Evolutionary conservation across 2,113 vertebrate genomes (phyloP).

Genomic region (Epinephelus fuscoguttatus): DNA sequence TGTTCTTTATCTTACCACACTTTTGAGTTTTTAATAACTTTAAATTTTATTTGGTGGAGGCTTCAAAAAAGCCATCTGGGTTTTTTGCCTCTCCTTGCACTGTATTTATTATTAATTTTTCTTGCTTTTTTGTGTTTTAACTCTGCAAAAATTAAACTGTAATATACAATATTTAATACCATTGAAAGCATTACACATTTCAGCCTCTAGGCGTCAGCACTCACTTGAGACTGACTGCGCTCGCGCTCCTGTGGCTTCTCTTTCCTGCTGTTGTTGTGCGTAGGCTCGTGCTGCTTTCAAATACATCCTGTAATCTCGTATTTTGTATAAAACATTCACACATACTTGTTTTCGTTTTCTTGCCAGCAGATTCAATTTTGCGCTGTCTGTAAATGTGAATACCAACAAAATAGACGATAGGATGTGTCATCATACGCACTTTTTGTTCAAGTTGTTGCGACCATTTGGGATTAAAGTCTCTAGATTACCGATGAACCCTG

Average conservation of each 20-base stretch:
- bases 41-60: too few relatives aligned
- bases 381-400: accelerated
- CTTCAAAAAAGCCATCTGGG: too few relatives aligned
- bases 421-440: accelerated
- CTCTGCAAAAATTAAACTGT: too few relatives aligned
- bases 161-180: too few relatives aligned
- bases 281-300: conserved; percentile 17
- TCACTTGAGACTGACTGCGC: neutral
- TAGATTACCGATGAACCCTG: neutral
- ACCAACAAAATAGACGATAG: neutral
- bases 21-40: too few relatives aligned
- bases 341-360: neutral
- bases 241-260: neutral
- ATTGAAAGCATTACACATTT: neutral
- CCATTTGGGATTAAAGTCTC: accelerated
- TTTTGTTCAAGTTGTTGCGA: neutral
- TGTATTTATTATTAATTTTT: too few relatives aligned
- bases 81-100: too few relatives aligned
- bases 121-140: too few relatives aligned
- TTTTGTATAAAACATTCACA: accelerated
- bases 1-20: too few relatives aligned
- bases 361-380: neutral
- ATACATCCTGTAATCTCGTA: neutral
- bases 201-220: conserved; percentile 54
- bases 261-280: conserved; percentile 32